Evolutionary conservation across 2,113 vertebrate genomes (phyloP).

Genomic region (Tamias sibiricus): DNA sequence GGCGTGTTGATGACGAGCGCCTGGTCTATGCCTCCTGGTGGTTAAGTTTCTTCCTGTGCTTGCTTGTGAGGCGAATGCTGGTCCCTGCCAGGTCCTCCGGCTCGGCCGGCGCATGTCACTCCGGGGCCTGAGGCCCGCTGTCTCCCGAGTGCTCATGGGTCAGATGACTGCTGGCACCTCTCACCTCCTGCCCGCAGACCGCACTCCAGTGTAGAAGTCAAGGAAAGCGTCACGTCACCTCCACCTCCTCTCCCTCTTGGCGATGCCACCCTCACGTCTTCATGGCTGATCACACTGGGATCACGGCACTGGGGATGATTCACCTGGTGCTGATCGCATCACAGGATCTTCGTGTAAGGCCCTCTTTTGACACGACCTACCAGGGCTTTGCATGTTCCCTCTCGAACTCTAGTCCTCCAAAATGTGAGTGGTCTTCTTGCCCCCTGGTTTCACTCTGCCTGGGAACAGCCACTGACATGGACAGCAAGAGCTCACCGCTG

Average conservation of each 20-base stretch:
- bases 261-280: constrained; percentile 67
- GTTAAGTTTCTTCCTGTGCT: constrained; percentile 72
- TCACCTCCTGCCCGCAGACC: constrained; percentile 81
- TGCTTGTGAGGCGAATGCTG: constrained; percentile 69
- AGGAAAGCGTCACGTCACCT: constrained; percentile 79
- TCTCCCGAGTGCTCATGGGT: constrained; percentile 70
- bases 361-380: constrained; percentile 15
- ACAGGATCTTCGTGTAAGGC: constrained; percentile 58
- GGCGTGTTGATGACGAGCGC: constrained; percentile 29
- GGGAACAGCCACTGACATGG: background rate
- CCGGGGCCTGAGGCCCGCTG: constrained; percentile 55
- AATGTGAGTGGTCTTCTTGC: background rate
- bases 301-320: constrained; percentile 70
- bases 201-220: constrained; percentile 62
- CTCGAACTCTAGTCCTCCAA: constrained; percentile 25
- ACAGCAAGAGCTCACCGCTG: background rate
- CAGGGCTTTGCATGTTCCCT: background rate
- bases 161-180: constrained; percentile 73
- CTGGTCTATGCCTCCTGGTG: background rate
- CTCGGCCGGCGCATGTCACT: constrained; percentile 70
- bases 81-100: constrained; percentile 67
- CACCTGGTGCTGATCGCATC: constrained; percentile 74
- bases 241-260: constrained; percentile 61
- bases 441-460: constrained; percentile 38
- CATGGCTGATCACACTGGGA: constrained; percentile 77